Evolutionary conservation across 2,888 invertebrate genomes (phyloP).

Genomic region (Ischnus inquisitorius): DNA sequence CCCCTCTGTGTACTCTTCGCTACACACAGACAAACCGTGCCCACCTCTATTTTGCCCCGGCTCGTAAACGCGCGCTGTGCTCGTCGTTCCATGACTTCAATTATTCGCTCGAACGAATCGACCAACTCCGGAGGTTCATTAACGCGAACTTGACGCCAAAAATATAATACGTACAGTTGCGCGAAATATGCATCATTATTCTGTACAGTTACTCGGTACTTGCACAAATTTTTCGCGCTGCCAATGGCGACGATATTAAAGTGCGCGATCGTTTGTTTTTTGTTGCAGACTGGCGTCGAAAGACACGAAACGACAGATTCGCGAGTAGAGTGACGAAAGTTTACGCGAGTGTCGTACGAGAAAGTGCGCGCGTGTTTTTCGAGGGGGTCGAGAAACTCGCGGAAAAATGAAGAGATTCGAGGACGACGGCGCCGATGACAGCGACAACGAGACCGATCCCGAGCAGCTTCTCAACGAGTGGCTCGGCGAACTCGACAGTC

Average conservation of each 20-base stretch:
- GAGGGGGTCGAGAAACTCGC: conserved; percentile 60
- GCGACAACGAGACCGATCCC: conserved; percentile 90
- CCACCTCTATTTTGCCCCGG: conserved; percentile 56
- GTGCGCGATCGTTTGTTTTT: background rate
- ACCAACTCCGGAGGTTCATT: conserved; percentile 72
- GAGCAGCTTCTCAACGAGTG: conserved; percentile 92
- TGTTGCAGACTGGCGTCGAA: conserved; percentile 51
- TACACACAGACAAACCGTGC: conserved; percentile 41
- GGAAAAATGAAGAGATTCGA: conserved; percentile 83
- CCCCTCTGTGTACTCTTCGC: conserved; percentile 35
- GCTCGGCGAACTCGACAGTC: conserved; percentile 91
- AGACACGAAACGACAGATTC: conserved; percentile 12
- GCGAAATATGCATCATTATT: background rate
- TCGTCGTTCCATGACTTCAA: conserved; percentile 72
- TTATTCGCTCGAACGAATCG: conserved; percentile 72
- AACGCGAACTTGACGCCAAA: conserved; percentile 71
- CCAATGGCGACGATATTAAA: background rate
- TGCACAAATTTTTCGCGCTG: background rate
- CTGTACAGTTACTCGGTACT: background rate
- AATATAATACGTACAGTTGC: conserved; percentile 17
- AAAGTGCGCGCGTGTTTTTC: conserved; percentile 29
- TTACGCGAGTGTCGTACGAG: conserved; percentile 4
- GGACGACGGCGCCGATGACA: conserved; percentile 87
- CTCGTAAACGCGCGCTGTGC: conserved; percentile 63
- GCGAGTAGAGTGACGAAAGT: conserved; percentile 1